Percentiles rank a stretch among this genome's conserved stretches.
Evolutionary conservation across 2,113 vertebrate genomes (phyloP).

Genomic region (Erinaceus europaeus): DNA sequence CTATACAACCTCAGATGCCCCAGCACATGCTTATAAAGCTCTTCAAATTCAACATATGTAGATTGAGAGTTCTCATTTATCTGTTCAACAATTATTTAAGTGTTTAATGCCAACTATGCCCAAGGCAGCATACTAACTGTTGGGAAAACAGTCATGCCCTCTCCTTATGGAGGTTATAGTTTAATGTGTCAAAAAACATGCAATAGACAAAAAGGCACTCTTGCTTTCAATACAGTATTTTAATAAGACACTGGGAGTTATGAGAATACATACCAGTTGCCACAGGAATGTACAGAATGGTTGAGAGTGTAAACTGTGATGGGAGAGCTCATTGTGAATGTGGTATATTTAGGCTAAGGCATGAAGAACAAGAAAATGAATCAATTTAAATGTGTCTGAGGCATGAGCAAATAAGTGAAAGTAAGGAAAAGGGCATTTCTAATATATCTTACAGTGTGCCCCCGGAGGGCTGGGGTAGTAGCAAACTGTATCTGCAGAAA

Average conservation of each 20-base stretch:
- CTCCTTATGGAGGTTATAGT: neutral
- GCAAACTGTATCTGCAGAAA: too few relatives aligned
- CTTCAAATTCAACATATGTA: neutral
- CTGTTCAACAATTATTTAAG: neutral
- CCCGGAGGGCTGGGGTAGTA: too few relatives aligned
- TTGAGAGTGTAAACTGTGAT: neutral
- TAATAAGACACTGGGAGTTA: neutral
- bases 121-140: neutral
- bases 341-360: neutral
- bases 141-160: neutral
- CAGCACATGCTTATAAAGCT: neutral
- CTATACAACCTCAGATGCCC: neutral
- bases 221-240: neutral
- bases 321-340: neutral
- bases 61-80: neutral
- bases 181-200: neutral
- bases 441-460: neutral
- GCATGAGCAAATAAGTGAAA: neutral
- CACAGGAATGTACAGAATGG: neutral
- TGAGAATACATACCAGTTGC: neutral
- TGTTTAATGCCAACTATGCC: neutral
- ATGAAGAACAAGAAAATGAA: neutral
- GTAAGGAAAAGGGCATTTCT: neutral
- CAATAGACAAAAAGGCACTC: neutral
- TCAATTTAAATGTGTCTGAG: neutral